phyloP scores from a whole-genome alignment of 2,888 invertebrate species.

The Meghimatium bilineatum region DNA sequence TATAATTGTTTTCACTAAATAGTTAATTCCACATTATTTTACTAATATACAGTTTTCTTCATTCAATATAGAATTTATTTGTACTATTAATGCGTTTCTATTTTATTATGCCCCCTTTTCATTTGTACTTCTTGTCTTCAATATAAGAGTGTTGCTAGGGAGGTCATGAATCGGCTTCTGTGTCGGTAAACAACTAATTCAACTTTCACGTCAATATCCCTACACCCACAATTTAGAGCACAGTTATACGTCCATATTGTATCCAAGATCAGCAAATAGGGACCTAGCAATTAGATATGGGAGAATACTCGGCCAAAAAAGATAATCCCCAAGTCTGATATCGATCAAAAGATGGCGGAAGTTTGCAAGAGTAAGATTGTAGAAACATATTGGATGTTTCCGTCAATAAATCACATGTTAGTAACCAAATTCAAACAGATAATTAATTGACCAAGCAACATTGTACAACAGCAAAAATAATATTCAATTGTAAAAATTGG shows the following conservation, averaged over 20 bases:
- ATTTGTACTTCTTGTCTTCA: background rate
- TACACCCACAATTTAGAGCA: background rate
- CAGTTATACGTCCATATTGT: constrained; percentile 6
- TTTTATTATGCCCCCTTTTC: background rate
- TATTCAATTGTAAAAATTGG: no score
- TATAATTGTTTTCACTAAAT: no score
- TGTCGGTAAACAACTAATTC: constrained; percentile 1
- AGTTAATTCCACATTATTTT: no score
- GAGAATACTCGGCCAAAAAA: constrained; percentile 14
- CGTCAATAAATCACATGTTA: background rate
- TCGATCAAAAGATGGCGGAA: background rate
- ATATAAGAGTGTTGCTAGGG: background rate
- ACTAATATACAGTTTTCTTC: no score
- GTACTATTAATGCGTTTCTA: no score
- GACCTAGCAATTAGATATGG: constrained; percentile 20
- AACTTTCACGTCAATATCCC: background rate
- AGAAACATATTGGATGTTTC: background rate
- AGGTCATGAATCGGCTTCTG: background rate
- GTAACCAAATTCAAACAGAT: background rate
- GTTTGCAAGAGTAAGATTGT: background rate
- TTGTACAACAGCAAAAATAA: no score
- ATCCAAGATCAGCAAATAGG: constrained; percentile 19
- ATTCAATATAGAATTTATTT: no score
- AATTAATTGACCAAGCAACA: no score
- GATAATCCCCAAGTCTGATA: constrained; percentile 23